A percentile compares a stretch with the other conserved stretches of the same genome.
These are phyloP conservation scores for Stramonita haemastoma DNA, from an alignment of 2,888 invertebrate species.

Conservation along the genomic window DNA sequence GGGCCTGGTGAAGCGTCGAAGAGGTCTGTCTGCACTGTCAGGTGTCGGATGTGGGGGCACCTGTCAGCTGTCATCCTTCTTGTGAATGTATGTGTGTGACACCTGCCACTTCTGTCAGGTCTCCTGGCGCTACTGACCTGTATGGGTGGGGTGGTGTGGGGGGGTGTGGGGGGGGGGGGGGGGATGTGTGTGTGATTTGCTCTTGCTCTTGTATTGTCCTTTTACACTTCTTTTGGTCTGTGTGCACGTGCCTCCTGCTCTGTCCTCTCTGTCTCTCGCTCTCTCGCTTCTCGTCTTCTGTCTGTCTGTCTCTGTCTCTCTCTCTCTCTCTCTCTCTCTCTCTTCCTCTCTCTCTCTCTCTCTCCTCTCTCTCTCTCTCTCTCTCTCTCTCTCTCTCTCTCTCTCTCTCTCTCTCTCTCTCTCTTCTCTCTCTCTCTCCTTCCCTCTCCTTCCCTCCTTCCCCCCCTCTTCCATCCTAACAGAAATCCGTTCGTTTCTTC, in stretches of 20 bases:
- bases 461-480: neutral
- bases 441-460: slow-evolving; percentile 3
- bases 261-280: neutral
- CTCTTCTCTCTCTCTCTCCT: neutral
- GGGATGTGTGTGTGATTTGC: neutral
- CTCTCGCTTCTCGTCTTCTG: neutral
- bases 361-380: neutral
- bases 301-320: neutral
- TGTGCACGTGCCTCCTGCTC: neutral
- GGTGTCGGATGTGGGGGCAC: neutral
- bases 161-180: neutral
- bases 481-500: neutral
- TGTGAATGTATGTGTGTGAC: neutral
- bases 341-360: slow-evolving; percentile 1
- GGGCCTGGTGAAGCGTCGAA: neutral
- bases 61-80: neutral
- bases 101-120: neutral
- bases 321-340: neutral
- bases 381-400: slow-evolving; percentile 12
- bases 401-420: slow-evolving; percentile 7
- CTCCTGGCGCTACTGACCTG: neutral
- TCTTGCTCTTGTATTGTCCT: neutral
- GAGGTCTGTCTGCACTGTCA: neutral
- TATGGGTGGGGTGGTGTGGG: neutral
- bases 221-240: no score